These are phyloP conservation scores for Drosophila lacicola DNA, from an alignment of 2,888 invertebrate species.

Conservation along the genomic window DNA sequence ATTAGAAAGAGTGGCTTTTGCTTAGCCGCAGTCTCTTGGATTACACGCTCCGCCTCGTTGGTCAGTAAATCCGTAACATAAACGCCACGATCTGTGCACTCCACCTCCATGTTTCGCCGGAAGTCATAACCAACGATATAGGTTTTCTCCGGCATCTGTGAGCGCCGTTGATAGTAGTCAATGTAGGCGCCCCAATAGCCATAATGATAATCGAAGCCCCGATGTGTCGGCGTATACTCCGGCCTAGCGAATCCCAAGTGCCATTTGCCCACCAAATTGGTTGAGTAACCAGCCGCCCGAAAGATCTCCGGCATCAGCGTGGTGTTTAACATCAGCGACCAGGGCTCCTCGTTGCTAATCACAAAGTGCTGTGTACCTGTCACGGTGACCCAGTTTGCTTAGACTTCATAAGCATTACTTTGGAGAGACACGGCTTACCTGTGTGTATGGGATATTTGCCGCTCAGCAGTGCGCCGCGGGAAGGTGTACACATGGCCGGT, in stretches of 20 bases:
- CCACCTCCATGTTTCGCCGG: constrained; percentile 86
- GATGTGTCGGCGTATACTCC: constrained; percentile 87
- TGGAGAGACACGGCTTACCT: constrained; percentile 84
- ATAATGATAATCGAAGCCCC: constrained; percentile 93
- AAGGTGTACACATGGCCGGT: constrained; percentile 94
- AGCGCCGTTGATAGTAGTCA: constrained; percentile 91
- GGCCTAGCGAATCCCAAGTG: constrained; percentile 91
- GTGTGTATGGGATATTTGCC: constrained; percentile 95
- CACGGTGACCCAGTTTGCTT: background rate
- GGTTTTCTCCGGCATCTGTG: constrained; percentile 83
- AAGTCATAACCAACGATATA: constrained; percentile 86
- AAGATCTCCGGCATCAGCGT: constrained; percentile 90
- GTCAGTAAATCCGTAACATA: constrained; percentile 91
- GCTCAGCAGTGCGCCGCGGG: constrained; percentile 92
- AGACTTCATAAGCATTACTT: background rate
- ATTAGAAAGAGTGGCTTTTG: constrained; percentile 90
- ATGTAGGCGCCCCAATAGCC: constrained; percentile 94
- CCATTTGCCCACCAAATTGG: constrained; percentile 96
- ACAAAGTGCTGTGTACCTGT: constrained; percentile 90
- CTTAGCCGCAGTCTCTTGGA: constrained; percentile 78
- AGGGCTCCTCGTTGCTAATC: constrained; percentile 89
- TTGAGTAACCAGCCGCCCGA: constrained; percentile 90
- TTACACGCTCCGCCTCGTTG: constrained; percentile 88
- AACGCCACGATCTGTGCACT: constrained; percentile 86
- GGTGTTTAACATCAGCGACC: constrained; percentile 89